A percentile compares a stretch with the other conserved stretches of the same genome.
These are phyloP conservation scores for Zosterops pallidus DNA, from an alignment of 2,113 vertebrate species.

Conservation along the genomic window DNA sequence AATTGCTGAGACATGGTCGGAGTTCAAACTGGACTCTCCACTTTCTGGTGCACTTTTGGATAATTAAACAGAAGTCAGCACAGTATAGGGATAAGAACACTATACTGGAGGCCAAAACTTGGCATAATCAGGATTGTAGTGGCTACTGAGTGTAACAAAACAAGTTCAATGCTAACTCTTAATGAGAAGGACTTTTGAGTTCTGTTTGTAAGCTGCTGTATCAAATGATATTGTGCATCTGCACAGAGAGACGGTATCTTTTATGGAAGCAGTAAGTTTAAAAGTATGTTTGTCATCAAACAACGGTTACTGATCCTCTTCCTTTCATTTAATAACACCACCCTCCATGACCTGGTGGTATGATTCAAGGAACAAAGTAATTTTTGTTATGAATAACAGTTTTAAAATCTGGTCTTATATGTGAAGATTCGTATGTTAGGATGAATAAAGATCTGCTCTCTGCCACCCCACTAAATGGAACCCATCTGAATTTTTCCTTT, in stretches of 20 bases:
- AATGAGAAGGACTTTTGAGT: neutral
- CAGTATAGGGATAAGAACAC: neutral
- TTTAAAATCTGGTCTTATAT: conserved; percentile 6
- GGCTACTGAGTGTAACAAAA: neutral
- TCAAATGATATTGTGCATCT: neutral
- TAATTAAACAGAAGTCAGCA: conserved; percentile 7
- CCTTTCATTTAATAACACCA: neutral
- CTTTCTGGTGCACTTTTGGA: neutral
- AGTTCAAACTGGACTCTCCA: neutral
- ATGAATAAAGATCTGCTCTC: neutral
- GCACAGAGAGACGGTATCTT: neutral
- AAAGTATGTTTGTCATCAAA: neutral
- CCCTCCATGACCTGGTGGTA: neutral
- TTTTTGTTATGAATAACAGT: neutral
- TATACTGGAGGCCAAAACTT: neutral
- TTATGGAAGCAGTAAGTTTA: neutral
- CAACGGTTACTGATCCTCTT: neutral
- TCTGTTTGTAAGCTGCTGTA: neutral
- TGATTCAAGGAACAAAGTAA: neutral
- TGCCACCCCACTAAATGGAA: neutral
- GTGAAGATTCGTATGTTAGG: neutral
- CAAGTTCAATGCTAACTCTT: neutral
- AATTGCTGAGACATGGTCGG: neutral
- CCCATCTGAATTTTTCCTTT: neutral
- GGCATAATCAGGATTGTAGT: neutral